Evolutionary conservation across 2,113 vertebrate genomes (phyloP).

Genomic region (Zosterops hypoxanthus): DNA sequence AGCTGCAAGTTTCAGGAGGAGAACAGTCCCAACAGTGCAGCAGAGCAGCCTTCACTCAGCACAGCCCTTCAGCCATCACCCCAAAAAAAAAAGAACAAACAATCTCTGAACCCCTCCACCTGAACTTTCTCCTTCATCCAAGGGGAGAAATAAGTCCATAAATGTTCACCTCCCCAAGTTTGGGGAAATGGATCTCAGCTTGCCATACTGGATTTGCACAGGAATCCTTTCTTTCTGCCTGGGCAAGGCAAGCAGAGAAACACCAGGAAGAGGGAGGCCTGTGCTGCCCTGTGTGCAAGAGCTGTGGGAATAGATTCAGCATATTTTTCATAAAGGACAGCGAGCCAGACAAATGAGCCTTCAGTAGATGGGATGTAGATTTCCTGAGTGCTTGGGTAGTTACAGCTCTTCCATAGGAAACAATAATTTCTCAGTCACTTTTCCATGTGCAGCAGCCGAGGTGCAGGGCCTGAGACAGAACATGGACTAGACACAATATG

Average conservation of each 20-base stretch:
- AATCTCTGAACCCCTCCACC: not conserved
- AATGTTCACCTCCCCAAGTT: not conserved
- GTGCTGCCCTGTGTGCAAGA: not conserved
- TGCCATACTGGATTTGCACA: not conserved
- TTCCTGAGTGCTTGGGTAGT: not conserved
- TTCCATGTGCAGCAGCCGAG: not conserved
- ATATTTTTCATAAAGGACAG: not conserved
- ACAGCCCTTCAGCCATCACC: not conserved
- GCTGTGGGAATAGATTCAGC: not conserved
- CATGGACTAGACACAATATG: not conserved
- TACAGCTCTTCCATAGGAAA: not conserved
- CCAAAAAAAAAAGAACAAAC: no score
- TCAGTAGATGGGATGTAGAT: not conserved
- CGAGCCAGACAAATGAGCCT: not conserved
- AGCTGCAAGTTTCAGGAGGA: not conserved
- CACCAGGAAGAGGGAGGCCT: not conserved
- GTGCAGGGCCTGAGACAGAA: not conserved
- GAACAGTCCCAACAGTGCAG: not conserved
- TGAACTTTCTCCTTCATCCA: not conserved
- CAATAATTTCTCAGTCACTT: not conserved
- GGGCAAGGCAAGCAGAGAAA: fast-evolving
- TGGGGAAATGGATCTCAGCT: not conserved
- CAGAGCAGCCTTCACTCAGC: not conserved
- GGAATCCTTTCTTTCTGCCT: not conserved
- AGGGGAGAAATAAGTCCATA: not conserved